phyloP scores from a whole-genome alignment of 1,140 invertebrate species.

The Sarcophaga bullata region DNA sequence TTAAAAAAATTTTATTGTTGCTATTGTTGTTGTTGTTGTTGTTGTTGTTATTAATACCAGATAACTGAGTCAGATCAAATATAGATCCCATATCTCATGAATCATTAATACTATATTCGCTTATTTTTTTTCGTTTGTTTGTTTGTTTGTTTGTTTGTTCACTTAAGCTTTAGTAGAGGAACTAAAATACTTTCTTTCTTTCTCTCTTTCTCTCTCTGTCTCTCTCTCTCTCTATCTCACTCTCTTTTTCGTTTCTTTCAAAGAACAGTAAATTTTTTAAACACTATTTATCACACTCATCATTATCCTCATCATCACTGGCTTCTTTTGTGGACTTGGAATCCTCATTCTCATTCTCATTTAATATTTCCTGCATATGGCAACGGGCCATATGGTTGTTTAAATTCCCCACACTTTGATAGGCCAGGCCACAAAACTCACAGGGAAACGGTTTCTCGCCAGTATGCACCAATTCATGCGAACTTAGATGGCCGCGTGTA shows the following conservation, averaged over 20 bases:
- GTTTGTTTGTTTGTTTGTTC: too few species aligned
- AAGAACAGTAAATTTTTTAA: too few species aligned
- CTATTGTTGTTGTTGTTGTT: too few species aligned
- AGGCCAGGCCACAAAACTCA: constrained; percentile 53
- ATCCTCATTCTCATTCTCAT: constrained; percentile 30
- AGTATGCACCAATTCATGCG: constrained; percentile 58
- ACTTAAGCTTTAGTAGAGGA: too few species aligned
- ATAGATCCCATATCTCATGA: not conserved
- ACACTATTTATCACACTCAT: too few species aligned
- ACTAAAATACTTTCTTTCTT: too few species aligned
- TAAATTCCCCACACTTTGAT: constrained; percentile 61
- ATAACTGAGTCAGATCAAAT: not conserved
- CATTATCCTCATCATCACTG: too few species aligned
- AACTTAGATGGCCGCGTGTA: constrained; percentile 57
- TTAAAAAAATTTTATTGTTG: too few species aligned
- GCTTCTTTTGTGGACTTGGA: not conserved
- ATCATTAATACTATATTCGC: constrained; percentile 1
- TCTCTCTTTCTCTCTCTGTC: too few species aligned
- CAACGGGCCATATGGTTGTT: constrained; percentile 58
- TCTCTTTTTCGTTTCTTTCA: too few species aligned
- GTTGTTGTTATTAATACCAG: not conserved
- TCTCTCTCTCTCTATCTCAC: too few species aligned
- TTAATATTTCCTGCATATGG: constrained; percentile 43
- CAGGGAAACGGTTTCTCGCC: constrained; percentile 59
- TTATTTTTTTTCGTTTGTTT: too few species aligned